Conservation (phyloP, 2,888 invertebrate species). For the Ecdyonurus torrentis region DNA sequence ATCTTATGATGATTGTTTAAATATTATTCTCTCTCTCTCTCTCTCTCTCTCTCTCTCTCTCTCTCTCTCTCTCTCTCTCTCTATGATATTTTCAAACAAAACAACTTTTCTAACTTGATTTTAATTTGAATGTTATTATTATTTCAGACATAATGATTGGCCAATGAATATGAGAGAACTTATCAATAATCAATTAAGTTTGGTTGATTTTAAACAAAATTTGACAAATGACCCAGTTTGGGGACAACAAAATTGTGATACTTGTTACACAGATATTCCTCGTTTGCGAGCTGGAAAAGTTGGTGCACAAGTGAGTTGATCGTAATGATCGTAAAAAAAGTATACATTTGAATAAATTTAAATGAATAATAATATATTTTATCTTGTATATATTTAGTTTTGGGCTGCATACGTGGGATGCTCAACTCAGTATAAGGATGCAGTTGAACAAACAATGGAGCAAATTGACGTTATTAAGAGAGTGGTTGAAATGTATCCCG, state of each 20-base stretch:
- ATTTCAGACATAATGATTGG: conserved; percentile 21
- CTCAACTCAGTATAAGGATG: conserved; percentile 24
- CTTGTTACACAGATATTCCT: conserved; percentile 68
- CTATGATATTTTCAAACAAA: no score
- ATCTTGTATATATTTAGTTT: conserved; percentile 20
- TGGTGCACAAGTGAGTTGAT: conserved; percentile 69
- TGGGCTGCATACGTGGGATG: conserved; percentile 29
- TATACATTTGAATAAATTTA: conserved; percentile 10
- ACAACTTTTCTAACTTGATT: not conserved
- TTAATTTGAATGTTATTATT: not conserved
- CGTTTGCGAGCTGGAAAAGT: conserved; percentile 65
- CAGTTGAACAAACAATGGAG: conserved; percentile 26
- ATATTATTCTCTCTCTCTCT: no score
- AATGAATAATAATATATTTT: not conserved
- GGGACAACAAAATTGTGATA: conserved; percentile 8
- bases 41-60: no score
- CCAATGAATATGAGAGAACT: conserved; percentile 22
- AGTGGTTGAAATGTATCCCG: conserved; percentile 20
- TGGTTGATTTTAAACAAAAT: conserved; percentile 19
- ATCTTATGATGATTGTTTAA: no score
- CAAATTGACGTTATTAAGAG: conserved; percentile 29
- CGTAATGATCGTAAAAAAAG: no score
- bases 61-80: no score
- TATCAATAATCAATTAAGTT: conserved; percentile 19
- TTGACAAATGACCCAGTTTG: conserved; percentile 18